Base-by-base conservation (phyloP, 2,888 invertebrate species). In the Ophion costatus region DNA sequence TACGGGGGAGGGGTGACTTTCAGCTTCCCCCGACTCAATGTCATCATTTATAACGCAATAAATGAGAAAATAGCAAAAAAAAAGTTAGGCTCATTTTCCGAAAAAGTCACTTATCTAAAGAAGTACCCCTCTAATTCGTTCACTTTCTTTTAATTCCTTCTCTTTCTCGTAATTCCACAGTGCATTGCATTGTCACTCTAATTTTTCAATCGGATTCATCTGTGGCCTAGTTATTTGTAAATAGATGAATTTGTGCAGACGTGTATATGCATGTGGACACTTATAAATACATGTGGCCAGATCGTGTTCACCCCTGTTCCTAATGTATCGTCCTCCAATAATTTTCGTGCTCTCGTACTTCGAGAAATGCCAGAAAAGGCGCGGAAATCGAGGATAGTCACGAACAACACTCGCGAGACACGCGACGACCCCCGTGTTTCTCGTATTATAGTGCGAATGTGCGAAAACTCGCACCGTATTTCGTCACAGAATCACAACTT, bases 301-400 rank as follows among this genome's bases (percentile, higher is more conserved):
- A 20, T 74, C 57, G 67, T 24, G 66, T 24, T 80, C 66, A 29
- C 59, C 57, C 59, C 59, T 56, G 67, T 74, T 66, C 59, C 63
- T 80, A 17, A 29, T 33, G 69, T 24, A 22, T 64, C 51, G 73
- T 45, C 64, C 77, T 71, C 70, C 42, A 56, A 57, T 69, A 79
- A 67, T 80, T 59, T 45, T 76, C 69, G 51, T 74, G 76, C 80
- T 80, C 66, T 63, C 70, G 45, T 80, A 73, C 64, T 71, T 56
- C 78, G 69, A 79, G 57, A 63, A 70, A 79, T 69, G 70, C 81
- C 69, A 75, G 77, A 81, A 77, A 84, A 84, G 69, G 78, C 80
- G 77, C 82, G 83, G 74, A 76, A 83, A 78, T 80, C 83, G 80
- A 70, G 76, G 56, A 80, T 66, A 78, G 81, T 64, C 74, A 71